A percentile compares a stretch with the other conserved stretches of the same genome.
phyloP scores from a whole-genome alignment of 2,113 vertebrate species.

The Oncorhynchus tshawytscha region DNA sequence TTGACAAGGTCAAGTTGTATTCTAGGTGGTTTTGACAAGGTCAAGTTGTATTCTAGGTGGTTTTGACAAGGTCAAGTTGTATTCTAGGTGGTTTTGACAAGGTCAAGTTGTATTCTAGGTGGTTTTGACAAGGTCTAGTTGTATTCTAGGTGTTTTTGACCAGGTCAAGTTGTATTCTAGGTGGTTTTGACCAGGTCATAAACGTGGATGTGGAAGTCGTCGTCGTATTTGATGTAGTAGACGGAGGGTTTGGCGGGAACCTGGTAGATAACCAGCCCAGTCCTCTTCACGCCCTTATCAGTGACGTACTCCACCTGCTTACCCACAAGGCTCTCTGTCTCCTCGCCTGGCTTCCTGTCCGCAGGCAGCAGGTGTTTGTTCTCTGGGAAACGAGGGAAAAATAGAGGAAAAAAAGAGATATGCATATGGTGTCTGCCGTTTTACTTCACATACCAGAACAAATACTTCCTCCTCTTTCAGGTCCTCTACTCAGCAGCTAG shows the following conservation, averaged over 20 bases:
- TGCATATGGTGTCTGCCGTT: not conserved
- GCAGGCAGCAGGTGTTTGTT: conserved; percentile 81
- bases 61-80: no score
- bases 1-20: no score
- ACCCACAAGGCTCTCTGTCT: conserved; percentile 81
- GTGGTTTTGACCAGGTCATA: conserved; percentile 82
- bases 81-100: no score
- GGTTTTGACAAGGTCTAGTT: no score
- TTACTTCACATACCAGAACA: not conserved
- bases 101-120: no score
- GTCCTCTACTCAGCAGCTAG: no score
- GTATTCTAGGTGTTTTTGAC: conserved; percentile 72
- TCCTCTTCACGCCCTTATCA: conserved; percentile 79
- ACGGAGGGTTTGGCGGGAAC: conserved; percentile 80
- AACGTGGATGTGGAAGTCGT: conserved; percentile 81
- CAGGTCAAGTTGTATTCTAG: conserved; percentile 63
- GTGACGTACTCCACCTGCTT: conserved; percentile 83
- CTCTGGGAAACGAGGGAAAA: conserved; percentile 53
- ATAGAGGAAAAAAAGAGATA: not conserved
- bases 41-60: no score
- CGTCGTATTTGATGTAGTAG: conserved; percentile 84
- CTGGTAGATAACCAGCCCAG: conserved; percentile 80
- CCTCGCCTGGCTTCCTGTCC: conserved; percentile 80
- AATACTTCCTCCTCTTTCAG: not conserved
- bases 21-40: no score